phyloP scores from a whole-genome alignment of 2,113 vertebrate species.

The Gila orcuttii region DNA sequence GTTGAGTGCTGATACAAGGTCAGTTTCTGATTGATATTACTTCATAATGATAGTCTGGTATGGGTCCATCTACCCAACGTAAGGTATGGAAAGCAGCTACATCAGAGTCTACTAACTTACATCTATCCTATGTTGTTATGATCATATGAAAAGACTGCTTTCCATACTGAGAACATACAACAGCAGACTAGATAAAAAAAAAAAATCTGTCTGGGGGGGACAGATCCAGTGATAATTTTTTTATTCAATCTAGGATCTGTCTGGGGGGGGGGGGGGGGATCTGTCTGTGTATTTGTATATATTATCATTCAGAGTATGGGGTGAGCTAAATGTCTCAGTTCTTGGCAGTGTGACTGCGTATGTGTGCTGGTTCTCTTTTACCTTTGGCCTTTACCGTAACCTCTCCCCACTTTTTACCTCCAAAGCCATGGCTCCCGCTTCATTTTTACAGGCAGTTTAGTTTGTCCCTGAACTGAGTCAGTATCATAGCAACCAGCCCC shows the following conservation, averaged over 20 bases:
- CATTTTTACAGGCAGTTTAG: constrained; percentile 61
- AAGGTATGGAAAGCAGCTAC: neutral
- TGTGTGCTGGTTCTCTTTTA: neutral
- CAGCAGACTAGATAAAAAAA: no score
- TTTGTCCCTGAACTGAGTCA: constrained; percentile 64
- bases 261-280: neutral
- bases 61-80: neutral
- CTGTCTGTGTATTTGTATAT: neutral
- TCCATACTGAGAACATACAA: neutral
- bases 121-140: neutral
- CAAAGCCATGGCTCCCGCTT: neutral
- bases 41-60: neutral
- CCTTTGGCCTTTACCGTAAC: neutral
- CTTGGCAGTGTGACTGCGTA: neutral
- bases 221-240: no score
- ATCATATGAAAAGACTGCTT: neutral
- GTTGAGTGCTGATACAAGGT: neutral
- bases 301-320: neutral
- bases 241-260: no score
- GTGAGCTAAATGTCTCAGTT: constrained; percentile 5
- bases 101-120: neutral
- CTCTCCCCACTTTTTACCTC: neutral
- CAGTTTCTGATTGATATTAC: neutral
- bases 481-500: constrained; percentile 66
- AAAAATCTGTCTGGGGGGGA: no score